These are phyloP conservation scores for Enteromius trimaculatus DNA, from an alignment of 2,797 vertebrate species.

Conservation along the genomic window DNA sequence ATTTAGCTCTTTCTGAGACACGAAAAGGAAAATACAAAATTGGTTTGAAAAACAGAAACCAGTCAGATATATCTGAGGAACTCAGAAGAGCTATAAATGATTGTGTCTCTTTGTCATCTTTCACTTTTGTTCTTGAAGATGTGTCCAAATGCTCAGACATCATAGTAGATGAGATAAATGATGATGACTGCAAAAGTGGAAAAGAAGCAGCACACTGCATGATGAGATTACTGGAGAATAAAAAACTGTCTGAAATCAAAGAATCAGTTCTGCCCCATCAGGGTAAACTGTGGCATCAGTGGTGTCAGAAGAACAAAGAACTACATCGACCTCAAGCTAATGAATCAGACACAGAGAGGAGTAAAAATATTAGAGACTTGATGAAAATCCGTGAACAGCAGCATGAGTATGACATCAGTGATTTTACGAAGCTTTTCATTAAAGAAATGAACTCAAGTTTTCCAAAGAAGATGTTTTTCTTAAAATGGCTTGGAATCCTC, in stretches of 20 bases:
- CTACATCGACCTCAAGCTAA: background rate
- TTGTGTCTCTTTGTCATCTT: background rate
- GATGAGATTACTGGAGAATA: background rate
- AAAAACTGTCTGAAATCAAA: background rate
- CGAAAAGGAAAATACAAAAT: background rate
- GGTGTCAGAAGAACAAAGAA: background rate
- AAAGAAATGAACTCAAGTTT: background rate
- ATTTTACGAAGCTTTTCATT: background rate
- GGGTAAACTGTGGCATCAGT: background rate
- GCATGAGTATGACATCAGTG: background rate
- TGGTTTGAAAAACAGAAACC: background rate
- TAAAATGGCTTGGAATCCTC: conserved; percentile 22
- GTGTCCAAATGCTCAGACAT: background rate
- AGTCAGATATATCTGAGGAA: background rate
- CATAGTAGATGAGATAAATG: background rate
- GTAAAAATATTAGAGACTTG: conserved; percentile 3
- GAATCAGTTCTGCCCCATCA: background rate
- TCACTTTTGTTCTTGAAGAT: background rate
- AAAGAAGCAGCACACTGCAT: background rate
- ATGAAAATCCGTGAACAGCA: background rate
- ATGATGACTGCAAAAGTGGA: background rate
- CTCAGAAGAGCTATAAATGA: background rate
- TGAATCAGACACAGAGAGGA: background rate
- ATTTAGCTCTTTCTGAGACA: fast-evolving
- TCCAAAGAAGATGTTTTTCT: background rate